These are phyloP conservation scores for Telmatherina bonti DNA, from an alignment of 2,797 vertebrate genomes.

Conservation along the genomic window DNA sequence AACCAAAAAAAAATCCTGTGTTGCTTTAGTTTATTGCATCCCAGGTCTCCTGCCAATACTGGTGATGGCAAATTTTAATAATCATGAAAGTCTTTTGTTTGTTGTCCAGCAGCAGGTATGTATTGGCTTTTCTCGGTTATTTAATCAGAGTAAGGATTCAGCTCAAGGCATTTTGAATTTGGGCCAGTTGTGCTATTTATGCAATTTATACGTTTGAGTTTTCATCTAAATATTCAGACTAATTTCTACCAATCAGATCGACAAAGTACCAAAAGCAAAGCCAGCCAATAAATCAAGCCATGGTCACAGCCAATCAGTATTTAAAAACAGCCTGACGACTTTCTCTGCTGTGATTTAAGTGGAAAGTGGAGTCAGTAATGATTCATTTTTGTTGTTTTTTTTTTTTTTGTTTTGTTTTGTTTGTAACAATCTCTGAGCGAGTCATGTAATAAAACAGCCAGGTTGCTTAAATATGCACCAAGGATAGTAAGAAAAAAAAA, in stretches of 20 bases:
- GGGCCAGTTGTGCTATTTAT: background rate
- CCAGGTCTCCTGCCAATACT: background rate
- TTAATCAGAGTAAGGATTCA: constrained; percentile 31
- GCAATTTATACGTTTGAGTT: background rate
- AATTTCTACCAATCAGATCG: background rate
- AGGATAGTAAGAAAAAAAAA: too few relatives aligned
- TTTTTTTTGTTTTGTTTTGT: too few relatives aligned
- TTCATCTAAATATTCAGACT: background rate
- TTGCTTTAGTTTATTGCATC: constrained; percentile 9
- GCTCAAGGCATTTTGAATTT: constrained; percentile 8
- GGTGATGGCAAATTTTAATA: constrained; percentile 27
- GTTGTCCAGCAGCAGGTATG: constrained; percentile 30
- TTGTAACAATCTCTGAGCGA: too few relatives aligned
- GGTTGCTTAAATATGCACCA: too few relatives aligned
- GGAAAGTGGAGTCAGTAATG: too few relatives aligned
- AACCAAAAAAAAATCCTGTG: constrained; percentile 8
- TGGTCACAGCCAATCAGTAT: background rate
- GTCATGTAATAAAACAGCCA: too few relatives aligned
- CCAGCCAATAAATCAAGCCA: background rate
- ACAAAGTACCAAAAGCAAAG: background rate
- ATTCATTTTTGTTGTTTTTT: too few relatives aligned
- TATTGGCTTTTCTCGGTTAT: constrained; percentile 12
- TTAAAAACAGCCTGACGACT: background rate
- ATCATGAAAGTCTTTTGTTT: constrained; percentile 30
- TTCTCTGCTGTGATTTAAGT: too few relatives aligned